Conservation (phyloP, 1,140 invertebrate species). For the Heliothis virescens region DNA sequence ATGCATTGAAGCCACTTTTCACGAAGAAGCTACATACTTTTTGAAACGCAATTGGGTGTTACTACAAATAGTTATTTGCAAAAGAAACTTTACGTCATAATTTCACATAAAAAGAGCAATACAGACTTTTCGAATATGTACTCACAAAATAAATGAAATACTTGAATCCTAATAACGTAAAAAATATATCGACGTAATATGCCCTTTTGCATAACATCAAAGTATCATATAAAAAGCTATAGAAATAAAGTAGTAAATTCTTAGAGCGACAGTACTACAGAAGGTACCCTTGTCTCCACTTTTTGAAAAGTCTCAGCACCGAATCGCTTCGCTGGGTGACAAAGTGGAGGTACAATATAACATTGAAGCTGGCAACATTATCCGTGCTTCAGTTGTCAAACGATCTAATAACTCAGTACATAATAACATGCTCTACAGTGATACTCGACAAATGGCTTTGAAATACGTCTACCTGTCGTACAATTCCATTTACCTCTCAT, state of each 20-base stretch:
- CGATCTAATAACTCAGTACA: slow-evolving; percentile 25
- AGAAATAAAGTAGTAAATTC: not conserved
- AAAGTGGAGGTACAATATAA: slow-evolving; percentile 10
- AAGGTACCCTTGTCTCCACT: not conserved
- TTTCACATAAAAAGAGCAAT: no score
- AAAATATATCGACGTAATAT: no score
- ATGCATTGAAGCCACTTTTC: no score
- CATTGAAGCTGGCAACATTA: slow-evolving; percentile 16
- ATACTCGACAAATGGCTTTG: not conserved
- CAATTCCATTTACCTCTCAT: no score
- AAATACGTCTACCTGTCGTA: not conserved
- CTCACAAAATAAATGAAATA: no score
- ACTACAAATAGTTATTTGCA: no score
- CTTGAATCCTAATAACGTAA: no score
- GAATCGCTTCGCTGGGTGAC: not conserved
- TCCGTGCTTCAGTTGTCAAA: slow-evolving; percentile 21
- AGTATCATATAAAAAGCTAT: not conserved
- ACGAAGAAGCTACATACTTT: no score
- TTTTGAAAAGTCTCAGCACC: not conserved
- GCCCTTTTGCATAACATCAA: not conserved
- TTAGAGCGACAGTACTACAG: not conserved
- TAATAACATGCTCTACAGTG: not conserved
- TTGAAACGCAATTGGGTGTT: no score
- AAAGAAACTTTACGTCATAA: no score
- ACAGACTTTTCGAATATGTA: no score